Conservation (phyloP, 2,113 vertebrate genomes). For the Chrysemys picta region DNA sequence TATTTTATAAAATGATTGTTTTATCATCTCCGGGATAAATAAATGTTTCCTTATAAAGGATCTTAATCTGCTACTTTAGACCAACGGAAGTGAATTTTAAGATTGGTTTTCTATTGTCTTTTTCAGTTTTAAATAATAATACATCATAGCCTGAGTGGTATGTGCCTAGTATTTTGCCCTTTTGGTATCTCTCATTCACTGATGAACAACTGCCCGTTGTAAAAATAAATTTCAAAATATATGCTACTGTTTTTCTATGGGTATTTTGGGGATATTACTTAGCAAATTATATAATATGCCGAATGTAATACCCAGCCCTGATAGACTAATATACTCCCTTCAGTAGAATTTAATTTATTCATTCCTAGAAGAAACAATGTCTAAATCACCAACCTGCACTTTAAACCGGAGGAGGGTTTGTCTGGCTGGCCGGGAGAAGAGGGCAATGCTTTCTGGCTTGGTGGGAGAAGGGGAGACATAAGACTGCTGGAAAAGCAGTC, state of each 20-base stretch:
- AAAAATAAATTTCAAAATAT: background rate
- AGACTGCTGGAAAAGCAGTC: too few relatives aligned
- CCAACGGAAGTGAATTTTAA: background rate
- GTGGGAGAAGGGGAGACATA: too few relatives aligned
- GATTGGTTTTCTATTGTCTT: background rate
- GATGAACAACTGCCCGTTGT: background rate
- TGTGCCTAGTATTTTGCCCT: background rate
- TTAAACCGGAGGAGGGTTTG: too few relatives aligned
- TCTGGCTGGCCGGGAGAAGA: too few relatives aligned
- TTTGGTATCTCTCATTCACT: background rate
- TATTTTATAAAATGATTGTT: background rate
- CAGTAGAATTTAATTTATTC: conserved; percentile 23
- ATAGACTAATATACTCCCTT: background rate
- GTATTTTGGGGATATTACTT: background rate
- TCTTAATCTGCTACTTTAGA: background rate
- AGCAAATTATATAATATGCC: background rate
- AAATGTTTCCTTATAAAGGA: conserved; percentile 28
- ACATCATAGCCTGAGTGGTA: background rate
- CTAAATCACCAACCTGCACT: background rate
- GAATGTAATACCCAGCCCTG: background rate
- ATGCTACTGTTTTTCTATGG: conserved; percentile 11
- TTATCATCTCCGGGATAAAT: background rate
- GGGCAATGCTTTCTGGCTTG: too few relatives aligned
- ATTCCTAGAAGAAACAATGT: background rate
- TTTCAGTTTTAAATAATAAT: background rate